Conservation (phyloP, 2,888 invertebrate species). For the Drosophila koepferae region DNA sequence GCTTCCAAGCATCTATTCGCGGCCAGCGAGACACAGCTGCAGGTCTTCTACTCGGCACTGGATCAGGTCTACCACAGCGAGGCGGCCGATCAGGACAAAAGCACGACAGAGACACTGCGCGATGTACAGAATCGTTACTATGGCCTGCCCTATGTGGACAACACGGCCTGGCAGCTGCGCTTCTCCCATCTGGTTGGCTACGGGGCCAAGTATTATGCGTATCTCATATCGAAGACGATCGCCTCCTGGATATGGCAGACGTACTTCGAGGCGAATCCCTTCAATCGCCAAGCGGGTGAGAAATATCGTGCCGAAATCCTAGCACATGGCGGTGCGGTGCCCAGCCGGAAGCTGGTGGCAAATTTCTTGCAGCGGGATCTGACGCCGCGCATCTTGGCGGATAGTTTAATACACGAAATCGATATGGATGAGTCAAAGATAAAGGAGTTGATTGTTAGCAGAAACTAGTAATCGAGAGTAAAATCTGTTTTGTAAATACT, state of each 20-base stretch:
- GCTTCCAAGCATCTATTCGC: conserved; percentile 94
- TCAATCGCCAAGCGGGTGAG: conserved; percentile 92
- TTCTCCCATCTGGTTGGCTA: conserved; percentile 99
- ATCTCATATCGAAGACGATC: conserved; percentile 96
- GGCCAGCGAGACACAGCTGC: conserved; percentile 94
- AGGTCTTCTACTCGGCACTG: conserved; percentile 95
- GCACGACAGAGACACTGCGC: conserved; percentile 91
- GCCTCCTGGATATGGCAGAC: conserved; percentile 97
- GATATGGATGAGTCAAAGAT: conserved; percentile 87
- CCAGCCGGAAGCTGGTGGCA: conserved; percentile 91
- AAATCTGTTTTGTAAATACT: conserved; percentile 46
- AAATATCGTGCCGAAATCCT: conserved; percentile 91
- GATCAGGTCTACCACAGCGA: conserved; percentile 94
- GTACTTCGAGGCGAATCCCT: conserved; percentile 92
- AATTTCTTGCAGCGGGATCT: conserved; percentile 92
- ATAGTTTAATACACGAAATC: conserved; percentile 91
- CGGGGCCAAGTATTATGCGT: conserved; percentile 99
- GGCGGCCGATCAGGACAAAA: conserved; percentile 75
- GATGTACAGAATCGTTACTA: conserved; percentile 93
- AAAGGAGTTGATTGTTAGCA: conserved; percentile 74
- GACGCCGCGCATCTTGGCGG: conserved; percentile 91
- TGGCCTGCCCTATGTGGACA: conserved; percentile 93
- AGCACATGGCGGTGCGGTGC: conserved; percentile 94
- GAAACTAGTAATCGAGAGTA: conserved; percentile 42
- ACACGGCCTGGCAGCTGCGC: conserved; percentile 98